Conservation (phyloP, 37 sponge, comb jelly and placozoan genomes). For the Aphrocallistes beatrix region DNA sequence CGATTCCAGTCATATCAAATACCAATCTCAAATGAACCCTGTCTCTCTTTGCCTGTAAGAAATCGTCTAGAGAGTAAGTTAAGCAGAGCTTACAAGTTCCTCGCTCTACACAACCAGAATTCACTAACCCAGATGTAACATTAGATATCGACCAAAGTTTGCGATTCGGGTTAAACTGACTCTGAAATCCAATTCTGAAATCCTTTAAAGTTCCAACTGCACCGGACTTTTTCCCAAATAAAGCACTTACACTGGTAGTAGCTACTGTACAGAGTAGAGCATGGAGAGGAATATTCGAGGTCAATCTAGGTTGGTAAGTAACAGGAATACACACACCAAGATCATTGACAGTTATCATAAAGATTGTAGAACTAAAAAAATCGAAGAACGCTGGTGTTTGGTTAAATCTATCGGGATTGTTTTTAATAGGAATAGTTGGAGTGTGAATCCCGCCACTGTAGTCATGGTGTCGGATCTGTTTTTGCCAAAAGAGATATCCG, state of each 20-base stretch:
- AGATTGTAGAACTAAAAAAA: constrained; percentile 59
- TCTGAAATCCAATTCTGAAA: constrained; percentile 1
- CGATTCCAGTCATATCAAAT: not conserved
- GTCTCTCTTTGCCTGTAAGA: not conserved
- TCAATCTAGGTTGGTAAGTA: not conserved
- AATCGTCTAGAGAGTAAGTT: not conserved
- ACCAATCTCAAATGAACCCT: not conserved
- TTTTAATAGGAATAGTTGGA: not conserved
- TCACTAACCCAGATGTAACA: not conserved
- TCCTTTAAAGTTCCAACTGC: constrained; percentile 4
- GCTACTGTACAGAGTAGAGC: not conserved
- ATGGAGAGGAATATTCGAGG: not conserved
- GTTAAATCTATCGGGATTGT: not conserved
- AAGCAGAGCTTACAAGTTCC: constrained; percentile 10
- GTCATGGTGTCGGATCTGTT: not conserved
- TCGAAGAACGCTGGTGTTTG: constrained; percentile 35
- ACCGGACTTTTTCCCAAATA: not conserved
- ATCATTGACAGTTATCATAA: constrained; percentile 62
- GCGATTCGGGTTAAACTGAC: not conserved
- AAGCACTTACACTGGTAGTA: not conserved
- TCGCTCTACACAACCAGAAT: not conserved
- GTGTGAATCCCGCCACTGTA: not conserved
- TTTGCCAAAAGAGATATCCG: not conserved
- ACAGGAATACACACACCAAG: constrained; percentile 63
- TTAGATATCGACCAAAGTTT: not conserved